phyloP scores from a whole-genome alignment of 2,113 vertebrate genomes.

The Oncorhynchus mykiss region DNA sequence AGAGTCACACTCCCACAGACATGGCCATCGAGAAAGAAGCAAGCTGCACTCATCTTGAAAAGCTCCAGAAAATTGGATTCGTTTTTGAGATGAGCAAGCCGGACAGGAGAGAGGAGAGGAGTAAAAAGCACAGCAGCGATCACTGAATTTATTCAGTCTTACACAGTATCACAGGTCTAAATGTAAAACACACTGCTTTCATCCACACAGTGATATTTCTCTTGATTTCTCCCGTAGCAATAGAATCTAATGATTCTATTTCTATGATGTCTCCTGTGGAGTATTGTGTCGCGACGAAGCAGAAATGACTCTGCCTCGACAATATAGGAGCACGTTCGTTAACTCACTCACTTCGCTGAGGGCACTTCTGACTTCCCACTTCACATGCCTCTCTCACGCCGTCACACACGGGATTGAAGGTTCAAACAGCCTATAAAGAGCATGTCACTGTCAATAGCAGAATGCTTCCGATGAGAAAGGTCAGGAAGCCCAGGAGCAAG shows the following conservation, averaged over 20 bases:
- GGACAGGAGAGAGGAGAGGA: not conserved
- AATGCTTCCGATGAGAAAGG: slow-evolving; percentile 21
- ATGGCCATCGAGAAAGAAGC: slow-evolving; percentile 7
- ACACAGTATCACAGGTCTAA: not conserved
- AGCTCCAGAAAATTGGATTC: slow-evolving; percentile 37
- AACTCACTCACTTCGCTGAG: slow-evolving; percentile 5
- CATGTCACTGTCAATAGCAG: slow-evolving; percentile 28
- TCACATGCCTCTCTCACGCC: not conserved
- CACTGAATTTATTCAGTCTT: not conserved
- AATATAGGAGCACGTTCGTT: slow-evolving; percentile 7
- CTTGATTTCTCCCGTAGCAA: not conserved
- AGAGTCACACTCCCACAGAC: not conserved
- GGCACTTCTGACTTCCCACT: not conserved
- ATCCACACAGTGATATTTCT: not conserved
- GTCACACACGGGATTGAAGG: not conserved
- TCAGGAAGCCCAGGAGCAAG: slow-evolving; percentile 1
- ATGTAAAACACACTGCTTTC: not conserved
- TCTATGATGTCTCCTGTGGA: not conserved
- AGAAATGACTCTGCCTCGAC: not conserved
- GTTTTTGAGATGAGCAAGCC: slow-evolving; percentile 10
- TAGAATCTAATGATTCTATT: too few species aligned
- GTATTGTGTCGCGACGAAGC: not conserved
- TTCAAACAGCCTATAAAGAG: not conserved
- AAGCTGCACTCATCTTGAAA: slow-evolving; percentile 1
- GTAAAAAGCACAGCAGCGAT: not conserved